Evolutionary conservation across 2,797 vertebrate species (phyloP).

Genomic region (Taenioides sp.): DNA sequence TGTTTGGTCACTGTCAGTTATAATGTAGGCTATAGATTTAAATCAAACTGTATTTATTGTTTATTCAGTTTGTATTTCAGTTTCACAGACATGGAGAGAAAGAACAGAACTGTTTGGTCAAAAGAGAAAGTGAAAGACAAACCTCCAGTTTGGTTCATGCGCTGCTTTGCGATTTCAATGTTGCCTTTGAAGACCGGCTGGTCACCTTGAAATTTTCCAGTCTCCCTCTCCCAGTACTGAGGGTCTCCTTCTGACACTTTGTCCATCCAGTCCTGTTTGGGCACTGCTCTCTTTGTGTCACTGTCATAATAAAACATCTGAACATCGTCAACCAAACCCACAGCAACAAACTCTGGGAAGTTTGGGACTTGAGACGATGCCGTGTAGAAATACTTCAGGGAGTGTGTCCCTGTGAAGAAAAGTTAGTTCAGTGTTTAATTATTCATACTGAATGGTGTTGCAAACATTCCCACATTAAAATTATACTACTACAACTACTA

Average conservation of each 20-base stretch:
- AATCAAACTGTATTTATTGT: background rate
- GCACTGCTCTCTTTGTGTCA: fast-evolving
- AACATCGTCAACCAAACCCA: conserved; percentile 45
- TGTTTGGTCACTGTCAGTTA: no score
- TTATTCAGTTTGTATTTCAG: background rate
- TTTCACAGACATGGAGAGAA: background rate
- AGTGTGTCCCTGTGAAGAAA: conserved; percentile 41
- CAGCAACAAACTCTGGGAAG: conserved; percentile 51
- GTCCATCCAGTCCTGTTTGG: conserved; percentile 56
- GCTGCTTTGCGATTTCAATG: background rate
- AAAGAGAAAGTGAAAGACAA: no score
- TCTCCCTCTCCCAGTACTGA: conserved; percentile 12
- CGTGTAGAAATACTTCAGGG: conserved; percentile 46
- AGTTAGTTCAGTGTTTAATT: background rate
- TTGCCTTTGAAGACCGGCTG: background rate
- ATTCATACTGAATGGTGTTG: no score
- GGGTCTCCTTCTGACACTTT: background rate
- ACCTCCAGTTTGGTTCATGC: conserved; percentile 55
- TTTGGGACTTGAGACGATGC: conserved; percentile 21
- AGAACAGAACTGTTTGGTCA: conserved; percentile 10
- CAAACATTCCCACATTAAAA: background rate
- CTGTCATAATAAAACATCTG: conserved; percentile 30
- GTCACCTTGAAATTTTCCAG: no score
- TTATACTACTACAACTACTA: no score
- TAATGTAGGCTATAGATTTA: no score